A percentile compares a stretch with the other conserved stretches of the same genome.
phyloP scores from a whole-genome alignment of 2,888 invertebrate species.

The Heteropelma amictum region DNA sequence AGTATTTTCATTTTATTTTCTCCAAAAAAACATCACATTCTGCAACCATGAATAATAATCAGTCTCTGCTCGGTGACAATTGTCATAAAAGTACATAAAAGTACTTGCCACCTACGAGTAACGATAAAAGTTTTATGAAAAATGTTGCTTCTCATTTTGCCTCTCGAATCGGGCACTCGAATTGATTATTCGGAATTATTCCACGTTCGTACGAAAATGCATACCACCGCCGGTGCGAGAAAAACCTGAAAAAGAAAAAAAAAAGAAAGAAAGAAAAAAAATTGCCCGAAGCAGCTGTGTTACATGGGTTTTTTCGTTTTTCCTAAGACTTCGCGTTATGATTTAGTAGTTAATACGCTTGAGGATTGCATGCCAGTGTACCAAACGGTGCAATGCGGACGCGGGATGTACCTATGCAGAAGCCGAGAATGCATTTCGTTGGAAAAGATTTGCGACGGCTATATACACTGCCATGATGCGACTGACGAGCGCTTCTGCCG shows the following conservation, averaged over 20 bases:
- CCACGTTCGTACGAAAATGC: neutral
- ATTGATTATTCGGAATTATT: too few relatives aligned
- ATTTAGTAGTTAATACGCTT: conserved; percentile 76
- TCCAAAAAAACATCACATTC: too few relatives aligned
- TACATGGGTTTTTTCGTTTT: conserved; percentile 36
- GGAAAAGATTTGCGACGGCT: conserved; percentile 81
- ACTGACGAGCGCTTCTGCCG: conserved; percentile 83
- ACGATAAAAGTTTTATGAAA: too few relatives aligned
- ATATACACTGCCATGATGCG: conserved; percentile 82
- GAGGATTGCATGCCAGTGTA: conserved; percentile 76
- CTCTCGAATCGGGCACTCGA: too few relatives aligned
- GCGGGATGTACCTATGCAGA: conserved; percentile 80
- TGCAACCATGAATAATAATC: too few relatives aligned
- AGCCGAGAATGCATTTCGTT: conserved; percentile 82
- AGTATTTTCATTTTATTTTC: too few relatives aligned
- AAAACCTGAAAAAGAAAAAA: neutral
- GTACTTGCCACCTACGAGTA: too few relatives aligned
- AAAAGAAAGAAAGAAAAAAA: neutral
- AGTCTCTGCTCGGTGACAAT: too few relatives aligned
- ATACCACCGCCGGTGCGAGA: neutral
- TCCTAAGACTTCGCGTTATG: conserved; percentile 68
- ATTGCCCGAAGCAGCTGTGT: conserved; percentile 22
- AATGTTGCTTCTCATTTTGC: too few relatives aligned
- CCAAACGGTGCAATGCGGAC: conserved; percentile 74
- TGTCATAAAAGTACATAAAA: too few relatives aligned